These are phyloP conservation scores for Chelmon rostratus DNA, from an alignment of 2,797 vertebrate species.

Conservation along the genomic window DNA sequence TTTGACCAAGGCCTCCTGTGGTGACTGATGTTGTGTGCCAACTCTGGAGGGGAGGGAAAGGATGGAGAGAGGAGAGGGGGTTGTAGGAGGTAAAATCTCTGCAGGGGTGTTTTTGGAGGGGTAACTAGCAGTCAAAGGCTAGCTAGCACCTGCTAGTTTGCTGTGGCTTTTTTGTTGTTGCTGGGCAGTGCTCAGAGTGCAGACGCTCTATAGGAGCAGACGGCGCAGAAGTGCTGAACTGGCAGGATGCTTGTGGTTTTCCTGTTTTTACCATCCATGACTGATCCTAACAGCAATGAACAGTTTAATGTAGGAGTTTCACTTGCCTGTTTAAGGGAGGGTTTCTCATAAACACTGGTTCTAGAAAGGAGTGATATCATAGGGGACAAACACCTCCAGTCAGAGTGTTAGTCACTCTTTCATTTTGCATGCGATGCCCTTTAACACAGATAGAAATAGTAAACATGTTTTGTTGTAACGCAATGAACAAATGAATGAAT, in stretches of 20 bases:
- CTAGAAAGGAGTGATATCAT: conserved; percentile 50
- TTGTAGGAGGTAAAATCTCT: conserved; percentile 62
- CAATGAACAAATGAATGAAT: not conserved
- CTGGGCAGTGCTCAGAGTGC: conserved; percentile 38
- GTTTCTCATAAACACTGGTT: conserved; percentile 52
- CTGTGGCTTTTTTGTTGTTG: conserved; percentile 31
- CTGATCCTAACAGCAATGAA: conserved; percentile 44
- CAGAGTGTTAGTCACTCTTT: conserved; percentile 61
- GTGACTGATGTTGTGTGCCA: conserved; percentile 67
- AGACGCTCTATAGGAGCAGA: conserved; percentile 53
- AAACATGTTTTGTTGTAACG: conserved; percentile 68
- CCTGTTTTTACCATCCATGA: conserved; percentile 69
- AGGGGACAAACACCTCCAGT: conserved; percentile 28
- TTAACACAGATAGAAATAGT: conserved; percentile 58
- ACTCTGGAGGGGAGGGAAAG: conserved; percentile 38
- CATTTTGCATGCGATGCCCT: conserved; percentile 50
- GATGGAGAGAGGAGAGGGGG: conserved; percentile 32
- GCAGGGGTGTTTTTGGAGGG: conserved; percentile 60
- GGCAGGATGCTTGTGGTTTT: conserved; percentile 71
- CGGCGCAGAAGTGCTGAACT: conserved; percentile 66
- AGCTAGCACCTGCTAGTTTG: conserved; percentile 68
- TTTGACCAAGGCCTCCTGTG: conserved; percentile 60
- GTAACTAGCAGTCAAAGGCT: conserved; percentile 75
- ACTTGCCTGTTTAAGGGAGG: conserved; percentile 38
- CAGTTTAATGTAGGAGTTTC: conserved; percentile 55